phyloP scores from a whole-genome alignment of 1,140 invertebrate genomes.

The Dreissena polymorpha region DNA sequence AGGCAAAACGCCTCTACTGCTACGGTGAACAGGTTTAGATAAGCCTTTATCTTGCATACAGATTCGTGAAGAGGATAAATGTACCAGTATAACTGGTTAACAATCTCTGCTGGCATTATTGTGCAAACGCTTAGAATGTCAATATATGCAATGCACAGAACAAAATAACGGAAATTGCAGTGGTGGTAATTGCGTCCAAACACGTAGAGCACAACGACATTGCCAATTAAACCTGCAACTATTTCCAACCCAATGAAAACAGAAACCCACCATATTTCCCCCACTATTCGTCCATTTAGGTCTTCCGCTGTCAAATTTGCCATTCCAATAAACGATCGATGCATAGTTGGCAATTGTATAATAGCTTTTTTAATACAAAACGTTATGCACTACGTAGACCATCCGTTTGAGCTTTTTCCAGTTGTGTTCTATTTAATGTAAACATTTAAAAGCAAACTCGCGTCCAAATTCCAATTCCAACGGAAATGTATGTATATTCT shows the following conservation, averaged over 20 bases:
- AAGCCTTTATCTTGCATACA: constrained; percentile 59
- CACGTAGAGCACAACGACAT: constrained; percentile 62
- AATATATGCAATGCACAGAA: constrained; percentile 59
- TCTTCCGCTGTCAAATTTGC: no score
- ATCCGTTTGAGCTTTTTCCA: no score
- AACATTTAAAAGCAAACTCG: no score
- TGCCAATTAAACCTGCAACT: constrained; percentile 58
- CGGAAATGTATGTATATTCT: no score
- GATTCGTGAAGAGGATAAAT: constrained; percentile 48
- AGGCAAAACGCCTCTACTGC: constrained; percentile 54
- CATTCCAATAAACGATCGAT: no score
- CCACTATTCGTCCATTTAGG: no score
- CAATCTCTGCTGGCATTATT: constrained; percentile 63
- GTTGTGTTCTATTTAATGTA: no score
- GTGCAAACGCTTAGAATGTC: constrained; percentile 59
- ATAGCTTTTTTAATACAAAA: no score
- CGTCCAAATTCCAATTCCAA: no score
- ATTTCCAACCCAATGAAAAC: constrained; percentile 52
- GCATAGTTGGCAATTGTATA: no score
- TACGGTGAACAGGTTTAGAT: constrained; percentile 60
- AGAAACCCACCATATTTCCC: constrained; percentile 16
- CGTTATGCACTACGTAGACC: no score
- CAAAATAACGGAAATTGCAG: constrained; percentile 58
- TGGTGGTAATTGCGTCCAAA: constrained; percentile 45
- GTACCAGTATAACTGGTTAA: constrained; percentile 63